Evolutionary conservation across 2,797 vertebrate species (phyloP).

Genomic region (Esox masquinongy): DNA sequence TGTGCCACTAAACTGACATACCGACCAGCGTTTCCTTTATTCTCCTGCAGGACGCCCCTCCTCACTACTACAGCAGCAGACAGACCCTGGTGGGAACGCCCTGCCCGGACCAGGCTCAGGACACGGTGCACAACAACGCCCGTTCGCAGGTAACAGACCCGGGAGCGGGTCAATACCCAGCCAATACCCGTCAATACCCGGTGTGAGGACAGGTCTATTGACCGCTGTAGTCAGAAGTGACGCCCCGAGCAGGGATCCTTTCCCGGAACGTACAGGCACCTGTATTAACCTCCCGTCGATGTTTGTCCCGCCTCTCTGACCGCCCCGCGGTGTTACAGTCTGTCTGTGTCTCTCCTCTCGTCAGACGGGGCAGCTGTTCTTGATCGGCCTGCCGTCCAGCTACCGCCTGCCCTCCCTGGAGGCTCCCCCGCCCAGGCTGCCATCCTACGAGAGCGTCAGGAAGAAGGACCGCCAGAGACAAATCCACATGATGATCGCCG

Average conservation of each 20-base stretch:
- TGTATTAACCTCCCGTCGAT: constrained; percentile 20
- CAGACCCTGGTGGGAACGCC: constrained; percentile 77
- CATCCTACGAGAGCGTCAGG: constrained; percentile 81
- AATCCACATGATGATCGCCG: constrained; percentile 83
- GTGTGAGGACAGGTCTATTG: neutral
- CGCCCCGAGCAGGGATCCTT: neutral
- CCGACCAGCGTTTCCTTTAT: neutral
- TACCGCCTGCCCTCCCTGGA: constrained; percentile 76
- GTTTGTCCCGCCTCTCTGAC: constrained; percentile 19
- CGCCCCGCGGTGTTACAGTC: constrained; percentile 15
- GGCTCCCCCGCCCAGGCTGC: constrained; percentile 71
- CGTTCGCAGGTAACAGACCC: constrained; percentile 53
- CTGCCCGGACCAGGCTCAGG: constrained; percentile 51
- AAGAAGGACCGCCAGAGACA: constrained; percentile 84
- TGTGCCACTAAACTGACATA: neutral
- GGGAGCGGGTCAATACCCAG: neutral
- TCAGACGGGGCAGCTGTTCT: constrained; percentile 77
- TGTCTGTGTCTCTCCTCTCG: constrained; percentile 16
- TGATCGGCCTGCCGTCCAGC: constrained; percentile 74
- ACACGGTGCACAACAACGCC: constrained; percentile 39
- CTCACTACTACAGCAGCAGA: constrained; percentile 81
- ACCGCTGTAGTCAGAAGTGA: neutral
- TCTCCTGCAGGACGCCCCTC: constrained; percentile 67
- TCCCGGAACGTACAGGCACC: neutral
- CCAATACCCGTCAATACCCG: too few relatives aligned